Base-by-base conservation (phyloP, 2,797 vertebrate genomes). In the Alca torda region DNA sequence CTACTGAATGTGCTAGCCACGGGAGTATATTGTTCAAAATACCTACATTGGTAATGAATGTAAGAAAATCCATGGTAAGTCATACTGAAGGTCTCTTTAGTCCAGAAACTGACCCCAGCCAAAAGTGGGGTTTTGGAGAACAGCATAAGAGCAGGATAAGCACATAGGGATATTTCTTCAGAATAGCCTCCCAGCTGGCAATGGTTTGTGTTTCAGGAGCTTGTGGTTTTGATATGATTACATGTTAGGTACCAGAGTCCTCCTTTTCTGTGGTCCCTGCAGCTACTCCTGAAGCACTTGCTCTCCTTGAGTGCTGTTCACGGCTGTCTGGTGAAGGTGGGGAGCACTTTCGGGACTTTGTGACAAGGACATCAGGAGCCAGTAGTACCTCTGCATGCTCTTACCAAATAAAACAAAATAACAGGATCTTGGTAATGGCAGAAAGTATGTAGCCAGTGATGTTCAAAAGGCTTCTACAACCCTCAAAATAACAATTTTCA, bases 131-230 rank as follows among this genome's bases (percentile, higher is more conserved):
- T 59, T 94, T 59, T 90, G 45, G 53, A 64, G 53, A 80, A 43
- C 16, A 67, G 7, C 11, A 0, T 65, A 54, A 86, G 33, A 88
- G 25, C 59, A 53, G 39, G 61, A 30, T 50, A 81, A 69, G 21
- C 14, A 14, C 21, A 15, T 4, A 70, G 28, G 56, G 23, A 2
- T 82, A 70, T 48, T 84, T 84, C 43, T 84, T 87, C 63, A 70
- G 77, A 87, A 51, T 12, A 82, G 64, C 28, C 16, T 92, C n/a
- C 48, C 60, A 75, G 19, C 41, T 93, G 77, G n/a, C 87, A 92
- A n/a, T 82, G 68, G 60, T 80, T 72, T 88, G 33, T 74, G 61
- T 89, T 92, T 91, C 53, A 87, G 82, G 87, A 96, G 64, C 84
- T 72, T 61, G 60, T 72, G 64, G 78, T 45, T 95, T 85, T 89